A percentile compares a stretch with the other conserved stretches of the same genome.
Evolutionary conservation across 2,888 invertebrate species (phyloP).

Genomic region (Patella caerulea): DNA sequence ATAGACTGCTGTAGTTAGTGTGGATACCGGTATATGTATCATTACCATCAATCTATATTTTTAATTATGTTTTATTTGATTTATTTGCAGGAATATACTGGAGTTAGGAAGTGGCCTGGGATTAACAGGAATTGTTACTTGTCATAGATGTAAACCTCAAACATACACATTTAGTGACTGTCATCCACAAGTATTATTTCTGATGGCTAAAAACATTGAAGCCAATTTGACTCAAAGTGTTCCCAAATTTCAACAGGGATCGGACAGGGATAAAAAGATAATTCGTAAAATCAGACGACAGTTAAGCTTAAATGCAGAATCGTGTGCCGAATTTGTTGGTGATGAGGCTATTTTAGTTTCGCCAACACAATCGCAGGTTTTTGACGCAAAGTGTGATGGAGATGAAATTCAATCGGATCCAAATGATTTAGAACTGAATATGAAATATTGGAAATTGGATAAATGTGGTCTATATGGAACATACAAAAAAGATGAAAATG

Average conservation of each 20-base stretch:
- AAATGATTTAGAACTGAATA: constrained; percentile 40
- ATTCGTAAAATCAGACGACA: constrained; percentile 50
- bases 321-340: constrained; percentile 14
- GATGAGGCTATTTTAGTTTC: constrained; percentile 17
- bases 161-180: constrained; percentile 62
- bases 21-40: too few relatives aligned
- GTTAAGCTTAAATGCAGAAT: constrained; percentile 49
- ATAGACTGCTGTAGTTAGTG: too few relatives aligned
- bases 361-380: not conserved
- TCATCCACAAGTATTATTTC: constrained; percentile 58
- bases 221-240: constrained; percentile 43
- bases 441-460: constrained; percentile 38
- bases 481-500: constrained; percentile 35
- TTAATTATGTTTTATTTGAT: too few relatives aligned
- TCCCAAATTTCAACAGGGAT: constrained; percentile 18
- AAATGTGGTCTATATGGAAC: constrained; percentile 31
- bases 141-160: constrained; percentile 46
- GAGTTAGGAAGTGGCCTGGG: constrained; percentile 67
- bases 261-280: constrained; percentile 43
- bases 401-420: constrained; percentile 28
- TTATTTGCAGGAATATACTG: constrained; percentile 49
- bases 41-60: too few relatives aligned
- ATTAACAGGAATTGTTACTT: constrained; percentile 58
- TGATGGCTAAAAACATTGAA: constrained; percentile 60
- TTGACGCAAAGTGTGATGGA: constrained; percentile 15